Evolutionary conservation across 2,113 vertebrate species (phyloP).

Genomic region (Sylvilagus bachmani): DNA sequence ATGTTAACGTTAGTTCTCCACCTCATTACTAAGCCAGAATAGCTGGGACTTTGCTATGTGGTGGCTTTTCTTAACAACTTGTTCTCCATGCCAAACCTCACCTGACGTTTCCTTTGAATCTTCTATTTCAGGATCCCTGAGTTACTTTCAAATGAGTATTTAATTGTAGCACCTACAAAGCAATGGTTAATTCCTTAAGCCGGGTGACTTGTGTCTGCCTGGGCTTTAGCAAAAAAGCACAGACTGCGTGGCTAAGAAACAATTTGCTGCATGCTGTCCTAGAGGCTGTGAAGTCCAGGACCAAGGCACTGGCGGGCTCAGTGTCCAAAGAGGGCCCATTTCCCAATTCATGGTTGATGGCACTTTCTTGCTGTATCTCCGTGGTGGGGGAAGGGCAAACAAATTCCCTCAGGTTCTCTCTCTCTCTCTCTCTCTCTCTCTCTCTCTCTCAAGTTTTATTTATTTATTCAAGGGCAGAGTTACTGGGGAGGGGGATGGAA

Average conservation of each 20-base stretch:
- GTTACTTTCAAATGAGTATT: slow-evolving; percentile 46
- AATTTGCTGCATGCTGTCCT: not conserved
- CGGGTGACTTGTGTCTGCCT: not conserved
- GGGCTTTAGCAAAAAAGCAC: not conserved
- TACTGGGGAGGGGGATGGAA: no score
- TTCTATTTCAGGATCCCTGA: not conserved
- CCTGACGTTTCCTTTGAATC: slow-evolving; percentile 12
- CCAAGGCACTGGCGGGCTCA: not conserved
- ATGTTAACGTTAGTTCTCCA: not conserved
- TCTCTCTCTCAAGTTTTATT: no score
- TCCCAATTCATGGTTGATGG: not conserved
- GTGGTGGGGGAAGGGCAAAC: no score
- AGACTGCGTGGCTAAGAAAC: not conserved
- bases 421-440: no score
- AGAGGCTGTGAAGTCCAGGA: not conserved
- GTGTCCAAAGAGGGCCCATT: not conserved
- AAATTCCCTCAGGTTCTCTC: not conserved
- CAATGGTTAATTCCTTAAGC: slow-evolving; percentile 30
- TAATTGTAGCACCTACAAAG: not conserved
- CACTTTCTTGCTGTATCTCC: not conserved
- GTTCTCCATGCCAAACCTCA: not conserved
- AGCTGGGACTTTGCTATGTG: not conserved
- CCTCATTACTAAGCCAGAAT: slow-evolving; percentile 19
- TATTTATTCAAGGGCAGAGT: no score
- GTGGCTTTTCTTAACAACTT: not conserved